A percentile compares a stretch with the other conserved stretches of the same genome.
Conservation (phyloP, 2,888 invertebrate genomes). For the Caenorhabditis angaria region DNA sequence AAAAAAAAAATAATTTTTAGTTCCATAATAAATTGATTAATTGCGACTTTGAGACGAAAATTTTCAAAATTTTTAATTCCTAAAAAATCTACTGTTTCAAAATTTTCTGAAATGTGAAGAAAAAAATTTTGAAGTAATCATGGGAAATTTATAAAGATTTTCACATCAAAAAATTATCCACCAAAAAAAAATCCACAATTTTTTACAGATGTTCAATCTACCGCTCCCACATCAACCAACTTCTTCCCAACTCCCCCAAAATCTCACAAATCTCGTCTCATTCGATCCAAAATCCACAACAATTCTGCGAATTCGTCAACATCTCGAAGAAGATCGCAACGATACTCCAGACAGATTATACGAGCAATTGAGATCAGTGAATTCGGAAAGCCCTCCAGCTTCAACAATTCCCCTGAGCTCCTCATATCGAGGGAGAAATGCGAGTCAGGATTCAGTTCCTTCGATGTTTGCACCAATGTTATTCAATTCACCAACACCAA, state of each 20-base stretch:
- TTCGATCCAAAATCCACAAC: constrained; percentile 64
- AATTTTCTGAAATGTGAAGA: too few species aligned
- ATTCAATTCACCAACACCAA: constrained; percentile 47
- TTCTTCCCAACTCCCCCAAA: not conserved
- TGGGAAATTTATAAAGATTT: too few species aligned
- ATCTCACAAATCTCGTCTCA: constrained; percentile 32
- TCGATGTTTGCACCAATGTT: constrained; percentile 58
- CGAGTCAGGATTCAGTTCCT: constrained; percentile 56
- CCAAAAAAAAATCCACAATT: too few species aligned
- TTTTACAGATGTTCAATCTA: not conserved
- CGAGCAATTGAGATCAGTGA: constrained; percentile 29
- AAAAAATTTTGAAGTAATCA: too few species aligned
- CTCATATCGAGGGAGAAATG: constrained; percentile 35
- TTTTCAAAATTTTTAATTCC: too few species aligned
- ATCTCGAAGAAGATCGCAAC: constrained; percentile 48
- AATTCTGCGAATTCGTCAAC: constrained; percentile 55
- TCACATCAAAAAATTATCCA: too few species aligned
- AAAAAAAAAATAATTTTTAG: too few species aligned
- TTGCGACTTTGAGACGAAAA: too few species aligned
- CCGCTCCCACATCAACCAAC: not conserved
- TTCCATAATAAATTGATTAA: too few species aligned
- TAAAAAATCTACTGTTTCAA: too few species aligned
- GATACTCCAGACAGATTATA: constrained; percentile 34
- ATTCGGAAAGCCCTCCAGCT: constrained; percentile 17
- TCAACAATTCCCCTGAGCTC: constrained; percentile 33